Percentiles rank a stretch among this genome's conserved stretches.
Evolutionary conservation across 2,797 vertebrate species (phyloP).

Genomic region (Clarias platycephalus): DNA sequence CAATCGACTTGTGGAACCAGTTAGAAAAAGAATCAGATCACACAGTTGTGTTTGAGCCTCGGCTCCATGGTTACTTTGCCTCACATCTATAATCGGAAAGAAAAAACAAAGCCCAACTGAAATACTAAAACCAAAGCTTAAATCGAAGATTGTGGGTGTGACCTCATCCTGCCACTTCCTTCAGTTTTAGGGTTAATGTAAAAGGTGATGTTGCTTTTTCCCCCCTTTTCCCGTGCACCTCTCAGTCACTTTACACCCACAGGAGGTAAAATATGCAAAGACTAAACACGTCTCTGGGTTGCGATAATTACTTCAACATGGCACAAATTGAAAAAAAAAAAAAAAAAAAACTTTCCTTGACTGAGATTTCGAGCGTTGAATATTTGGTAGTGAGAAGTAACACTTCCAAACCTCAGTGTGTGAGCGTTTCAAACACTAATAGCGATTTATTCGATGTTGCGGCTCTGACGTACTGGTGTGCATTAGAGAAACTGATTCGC

Average conservation of each 20-base stretch:
- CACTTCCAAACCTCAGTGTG: not conserved
- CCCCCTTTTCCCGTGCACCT: not conserved
- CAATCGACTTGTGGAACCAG: too few species aligned
- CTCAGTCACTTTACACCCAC: not conserved
- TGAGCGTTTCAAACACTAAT: not conserved
- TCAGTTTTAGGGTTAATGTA: conserved; percentile 14
- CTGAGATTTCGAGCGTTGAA: too few species aligned
- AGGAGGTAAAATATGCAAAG: conserved; percentile 29
- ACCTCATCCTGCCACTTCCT: not conserved
- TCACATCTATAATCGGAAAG: not conserved
- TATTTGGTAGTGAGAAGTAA: not conserved
- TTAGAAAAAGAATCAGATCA: not conserved
- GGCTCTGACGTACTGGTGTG: not conserved
- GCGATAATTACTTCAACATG: conserved; percentile 24
- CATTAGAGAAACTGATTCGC: not conserved
- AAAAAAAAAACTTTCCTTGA: too few species aligned
- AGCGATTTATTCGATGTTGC: not conserved
- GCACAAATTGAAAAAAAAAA: not conserved
- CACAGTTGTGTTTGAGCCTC: not conserved
- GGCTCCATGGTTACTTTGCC: not conserved
- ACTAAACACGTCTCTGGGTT: conserved; percentile 10
- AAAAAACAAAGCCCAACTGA: not conserved
- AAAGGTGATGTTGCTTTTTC: conserved; percentile 14
- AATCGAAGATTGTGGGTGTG: not conserved
- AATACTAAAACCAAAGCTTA: not conserved